A percentile compares a stretch with the other conserved stretches of the same genome.
Conservation (phyloP, 2,113 vertebrate genomes). For the Pampusana beccarii region DNA sequence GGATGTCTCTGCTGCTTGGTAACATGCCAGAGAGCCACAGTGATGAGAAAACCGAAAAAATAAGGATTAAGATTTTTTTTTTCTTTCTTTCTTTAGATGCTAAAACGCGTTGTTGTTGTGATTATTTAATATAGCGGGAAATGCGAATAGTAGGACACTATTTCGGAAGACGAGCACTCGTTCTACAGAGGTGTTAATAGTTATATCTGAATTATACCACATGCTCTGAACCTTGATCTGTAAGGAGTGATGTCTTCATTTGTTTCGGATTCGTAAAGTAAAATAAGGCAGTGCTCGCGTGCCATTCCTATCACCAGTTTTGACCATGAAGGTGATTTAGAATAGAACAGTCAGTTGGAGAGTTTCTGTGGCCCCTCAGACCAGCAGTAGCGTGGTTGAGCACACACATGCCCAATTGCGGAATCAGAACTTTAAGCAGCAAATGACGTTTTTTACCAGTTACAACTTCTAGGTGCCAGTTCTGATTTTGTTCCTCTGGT, state of each 20-base stretch:
- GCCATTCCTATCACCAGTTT: not conserved
- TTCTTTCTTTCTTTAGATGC: not conserved
- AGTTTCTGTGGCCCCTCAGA: not conserved
- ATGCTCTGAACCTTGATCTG: not conserved
- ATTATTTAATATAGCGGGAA: not conserved
- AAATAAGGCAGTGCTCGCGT: not conserved
- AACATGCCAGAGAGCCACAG: not conserved
- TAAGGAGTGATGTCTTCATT: not conserved
- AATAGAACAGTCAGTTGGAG: not conserved
- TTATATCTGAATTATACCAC: not conserved
- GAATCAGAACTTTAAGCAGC: not conserved
- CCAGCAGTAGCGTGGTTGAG: not conserved
- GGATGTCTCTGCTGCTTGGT: not conserved
- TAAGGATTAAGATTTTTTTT: no score
- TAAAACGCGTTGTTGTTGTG: not conserved
- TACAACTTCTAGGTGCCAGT: not conserved
- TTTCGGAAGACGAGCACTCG: not conserved
- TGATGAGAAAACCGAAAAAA: not conserved
- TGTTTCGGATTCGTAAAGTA: not conserved
- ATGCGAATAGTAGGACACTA: not conserved
- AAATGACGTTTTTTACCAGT: not conserved
- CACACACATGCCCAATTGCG: rapidly evolving
- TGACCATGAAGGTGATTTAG: not conserved
- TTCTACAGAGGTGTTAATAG: not conserved
- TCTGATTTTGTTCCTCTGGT: not conserved